These are phyloP conservation scores for Okapia johnstoni DNA, from an alignment of 2,113 vertebrate genomes.

Conservation along the genomic window DNA sequence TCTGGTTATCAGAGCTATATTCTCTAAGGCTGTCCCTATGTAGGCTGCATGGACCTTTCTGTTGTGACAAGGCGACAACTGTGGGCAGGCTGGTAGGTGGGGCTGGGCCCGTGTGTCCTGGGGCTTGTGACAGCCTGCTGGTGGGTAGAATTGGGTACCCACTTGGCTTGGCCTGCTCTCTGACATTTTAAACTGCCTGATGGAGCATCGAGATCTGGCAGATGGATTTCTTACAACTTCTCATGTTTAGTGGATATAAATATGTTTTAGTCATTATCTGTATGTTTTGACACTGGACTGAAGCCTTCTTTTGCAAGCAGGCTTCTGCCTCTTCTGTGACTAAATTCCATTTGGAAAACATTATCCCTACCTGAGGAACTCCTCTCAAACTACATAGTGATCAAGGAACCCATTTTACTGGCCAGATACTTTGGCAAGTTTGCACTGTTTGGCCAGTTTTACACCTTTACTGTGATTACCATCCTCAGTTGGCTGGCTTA, in stretches of 20 bases:
- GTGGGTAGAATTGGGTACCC: neutral
- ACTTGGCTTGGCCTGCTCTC: neutral
- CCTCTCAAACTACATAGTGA: neutral
- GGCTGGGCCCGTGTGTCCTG: neutral
- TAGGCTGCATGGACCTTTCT: neutral
- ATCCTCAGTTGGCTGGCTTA: neutral
- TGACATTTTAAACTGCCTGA: neutral
- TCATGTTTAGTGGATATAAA: neutral
- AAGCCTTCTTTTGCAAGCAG: neutral
- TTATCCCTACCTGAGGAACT: neutral
- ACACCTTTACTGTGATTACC: neutral
- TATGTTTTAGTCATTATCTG: neutral
- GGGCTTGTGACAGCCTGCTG: neutral
- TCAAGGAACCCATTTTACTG: neutral
- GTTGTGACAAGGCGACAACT: neutral
- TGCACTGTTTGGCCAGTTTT: neutral
- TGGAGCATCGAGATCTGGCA: neutral
- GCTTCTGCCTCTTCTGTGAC: neutral
- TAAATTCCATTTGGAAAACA: neutral
- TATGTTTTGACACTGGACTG: neutral
- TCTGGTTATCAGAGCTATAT: neutral
- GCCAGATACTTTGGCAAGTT: neutral
- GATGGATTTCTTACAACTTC: neutral
- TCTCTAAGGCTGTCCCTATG: neutral
- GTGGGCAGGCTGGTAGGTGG: neutral